These are phyloP conservation scores for Limnephilus auricula DNA, from an alignment of 2,888 invertebrate genomes.

Conservation along the genomic window DNA sequence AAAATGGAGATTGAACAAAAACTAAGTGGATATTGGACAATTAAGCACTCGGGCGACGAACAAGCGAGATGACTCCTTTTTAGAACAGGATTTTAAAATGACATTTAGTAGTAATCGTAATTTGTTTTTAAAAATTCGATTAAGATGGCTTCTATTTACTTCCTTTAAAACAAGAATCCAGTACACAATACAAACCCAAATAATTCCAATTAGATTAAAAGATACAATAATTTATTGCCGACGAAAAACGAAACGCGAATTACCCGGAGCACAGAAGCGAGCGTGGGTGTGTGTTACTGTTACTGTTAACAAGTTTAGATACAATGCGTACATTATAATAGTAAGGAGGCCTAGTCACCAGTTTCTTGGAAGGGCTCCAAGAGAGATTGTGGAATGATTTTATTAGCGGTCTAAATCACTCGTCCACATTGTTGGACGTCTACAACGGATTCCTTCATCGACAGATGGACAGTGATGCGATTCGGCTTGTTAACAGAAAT, in stretches of 20 bases:
- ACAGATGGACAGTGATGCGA: not conserved
- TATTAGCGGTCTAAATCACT: slow-evolving; percentile 31
- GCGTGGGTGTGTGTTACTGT: not conserved
- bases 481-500: not conserved
- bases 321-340: not conserved
- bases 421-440: slow-evolving; percentile 16
- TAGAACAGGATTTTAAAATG: no score
- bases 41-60: no score
- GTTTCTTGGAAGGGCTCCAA: slow-evolving; percentile 25
- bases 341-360: not conserved
- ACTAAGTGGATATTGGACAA: no score
- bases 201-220: slow-evolving; percentile 2
- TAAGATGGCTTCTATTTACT: no score
- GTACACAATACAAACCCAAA: not conserved
- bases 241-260: not conserved
- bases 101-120: no score
- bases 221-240: not conserved
- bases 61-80: no score
- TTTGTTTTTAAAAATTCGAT: no score
- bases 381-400: not conserved
- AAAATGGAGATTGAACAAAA: no score
- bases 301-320: no score
- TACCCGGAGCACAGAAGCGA: not conserved
- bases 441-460: slow-evolving; percentile 16
- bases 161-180: not conserved